These are phyloP conservation scores for Adoxophyes honmai DNA, from an alignment of 1,140 invertebrate species.

Conservation along the genomic window DNA sequence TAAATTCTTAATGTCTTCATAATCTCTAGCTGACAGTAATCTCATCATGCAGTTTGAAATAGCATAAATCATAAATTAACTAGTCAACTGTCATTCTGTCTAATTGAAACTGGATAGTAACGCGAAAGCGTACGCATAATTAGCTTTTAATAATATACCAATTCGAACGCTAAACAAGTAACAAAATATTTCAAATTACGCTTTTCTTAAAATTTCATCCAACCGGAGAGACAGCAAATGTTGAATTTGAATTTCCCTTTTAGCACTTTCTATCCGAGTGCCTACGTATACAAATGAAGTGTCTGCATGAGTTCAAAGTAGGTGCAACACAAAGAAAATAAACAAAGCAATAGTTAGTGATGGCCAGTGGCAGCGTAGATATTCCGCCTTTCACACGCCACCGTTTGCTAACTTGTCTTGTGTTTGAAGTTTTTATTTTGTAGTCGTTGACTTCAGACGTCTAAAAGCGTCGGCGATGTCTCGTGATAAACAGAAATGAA, in stretches of 20 bases:
- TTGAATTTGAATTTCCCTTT: background rate
- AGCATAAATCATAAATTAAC: too few species aligned
- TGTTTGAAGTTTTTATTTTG: slow-evolving; percentile 15
- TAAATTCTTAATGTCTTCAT: too few species aligned
- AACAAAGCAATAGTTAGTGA: slow-evolving; percentile 32
- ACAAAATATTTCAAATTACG: too few species aligned
- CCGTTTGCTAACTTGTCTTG: slow-evolving; percentile 21
- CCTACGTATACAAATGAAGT: slow-evolving; percentile 4
- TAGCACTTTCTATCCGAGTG: background rate
- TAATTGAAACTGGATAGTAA: too few species aligned
- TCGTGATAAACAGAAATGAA: background rate
- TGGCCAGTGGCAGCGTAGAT: slow-evolving; percentile 19
- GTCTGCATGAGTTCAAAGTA: background rate
- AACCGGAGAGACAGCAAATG: background rate
- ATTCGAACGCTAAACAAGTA: too few species aligned
- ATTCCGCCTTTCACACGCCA: slow-evolving; percentile 32
- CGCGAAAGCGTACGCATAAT: too few species aligned
- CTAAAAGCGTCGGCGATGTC: slow-evolving; percentile 3
- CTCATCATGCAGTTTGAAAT: too few species aligned
- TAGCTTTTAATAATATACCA: too few species aligned
- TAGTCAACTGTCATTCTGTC: too few species aligned
- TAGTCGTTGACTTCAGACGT: background rate
- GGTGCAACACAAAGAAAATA: slow-evolving; percentile 20
- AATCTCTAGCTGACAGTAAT: too few species aligned
- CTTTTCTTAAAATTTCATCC: too few species aligned